Conservation (phyloP, 2,797 vertebrate genomes). For the Pseudomugil tenellus region DNA sequence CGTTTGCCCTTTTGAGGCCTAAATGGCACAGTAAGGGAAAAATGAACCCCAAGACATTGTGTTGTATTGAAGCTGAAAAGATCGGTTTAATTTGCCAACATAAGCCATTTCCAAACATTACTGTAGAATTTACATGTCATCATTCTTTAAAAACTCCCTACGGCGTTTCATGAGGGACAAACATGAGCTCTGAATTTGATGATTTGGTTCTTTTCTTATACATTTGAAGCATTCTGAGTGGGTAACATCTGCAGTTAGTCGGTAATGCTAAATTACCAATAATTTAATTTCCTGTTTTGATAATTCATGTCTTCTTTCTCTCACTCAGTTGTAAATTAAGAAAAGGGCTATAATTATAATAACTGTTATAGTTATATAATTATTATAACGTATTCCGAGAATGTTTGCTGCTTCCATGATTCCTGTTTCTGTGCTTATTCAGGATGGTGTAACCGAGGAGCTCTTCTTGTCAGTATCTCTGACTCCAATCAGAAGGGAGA, state of each 20-base stretch:
- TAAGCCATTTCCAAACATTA: constrained; percentile 56
- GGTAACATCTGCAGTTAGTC: constrained; percentile 54
- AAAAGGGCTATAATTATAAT: too few relatives aligned
- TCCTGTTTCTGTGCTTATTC: background rate
- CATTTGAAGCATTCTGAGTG: constrained; percentile 58
- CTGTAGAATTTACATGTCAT: constrained; percentile 58
- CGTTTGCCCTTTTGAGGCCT: constrained; percentile 60
- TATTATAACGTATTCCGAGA: too few relatives aligned
- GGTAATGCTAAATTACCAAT: constrained; percentile 60
- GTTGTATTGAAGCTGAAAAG: constrained; percentile 65
- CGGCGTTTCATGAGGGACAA: constrained; percentile 54
- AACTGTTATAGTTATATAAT: too few relatives aligned
- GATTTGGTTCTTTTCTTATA: constrained; percentile 59
- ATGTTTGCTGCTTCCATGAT: constrained; percentile 22
- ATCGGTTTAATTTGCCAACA: constrained; percentile 63
- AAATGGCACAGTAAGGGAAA: constrained; percentile 68
- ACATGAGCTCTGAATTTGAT: constrained; percentile 65
- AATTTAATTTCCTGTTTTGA: constrained; percentile 60
- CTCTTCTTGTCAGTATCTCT: constrained; percentile 35
- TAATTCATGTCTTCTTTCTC: constrained; percentile 35
- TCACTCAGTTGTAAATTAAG: constrained; percentile 24
- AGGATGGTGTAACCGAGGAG: constrained; percentile 8
- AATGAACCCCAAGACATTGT: constrained; percentile 59
- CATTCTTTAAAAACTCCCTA: constrained; percentile 55
- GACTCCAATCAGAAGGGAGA: constrained; percentile 36